Base-by-base conservation (phyloP, 2,113 vertebrate species). In the Echinops telfairi region DNA sequence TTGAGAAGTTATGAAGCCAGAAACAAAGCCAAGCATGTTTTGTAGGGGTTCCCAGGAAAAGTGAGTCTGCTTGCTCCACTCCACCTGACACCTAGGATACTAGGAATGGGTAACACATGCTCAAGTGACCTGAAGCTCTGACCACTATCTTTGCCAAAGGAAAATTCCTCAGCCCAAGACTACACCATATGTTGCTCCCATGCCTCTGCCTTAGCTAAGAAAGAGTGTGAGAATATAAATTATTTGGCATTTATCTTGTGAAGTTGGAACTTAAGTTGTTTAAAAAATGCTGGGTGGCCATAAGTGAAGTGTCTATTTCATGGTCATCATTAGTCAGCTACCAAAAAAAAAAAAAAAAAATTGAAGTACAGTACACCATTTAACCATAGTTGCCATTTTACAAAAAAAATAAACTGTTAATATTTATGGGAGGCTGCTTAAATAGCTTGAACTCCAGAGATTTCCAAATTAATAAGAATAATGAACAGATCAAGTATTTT, bases 1-100 rank as follows among this genome's bases (percentile, higher is more conserved):
- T 11, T 88, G 40, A 93, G 36, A 36, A 88, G 53, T 53, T 11
- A 76, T 4, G 22, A 93, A 83, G 36, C 19, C 85, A 80, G 25
- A 66, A 88, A 29, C 23, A 89, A 84, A 86, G 22, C 3, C 23
- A 91, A 79, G 6, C 38, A 81, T 23, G 31, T 82, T 58, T 33
- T 81, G 62, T n/a, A 27, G 64, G 64, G 1, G 83, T 91, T 57
- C 88, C 80, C 53, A 95, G 80, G n/a, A 87, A 95, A 95, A 88
- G 78, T 16, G 4, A 90, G 38, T 86, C 29, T 84, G 40, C 14
- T 9, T 89, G 17, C 23, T 62, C n/a, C 58, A 66, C 25, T 7
- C 78, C 40, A 53, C 31, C 78, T 82, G 27, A 60, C 43, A 95
- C 15, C 9, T 77, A 64, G 82, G 27, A 76, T 43, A 86, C 7